These are phyloP conservation scores for Eptesicus fuscus DNA, from an alignment of 2,113 vertebrate genomes.

Conservation along the genomic window DNA sequence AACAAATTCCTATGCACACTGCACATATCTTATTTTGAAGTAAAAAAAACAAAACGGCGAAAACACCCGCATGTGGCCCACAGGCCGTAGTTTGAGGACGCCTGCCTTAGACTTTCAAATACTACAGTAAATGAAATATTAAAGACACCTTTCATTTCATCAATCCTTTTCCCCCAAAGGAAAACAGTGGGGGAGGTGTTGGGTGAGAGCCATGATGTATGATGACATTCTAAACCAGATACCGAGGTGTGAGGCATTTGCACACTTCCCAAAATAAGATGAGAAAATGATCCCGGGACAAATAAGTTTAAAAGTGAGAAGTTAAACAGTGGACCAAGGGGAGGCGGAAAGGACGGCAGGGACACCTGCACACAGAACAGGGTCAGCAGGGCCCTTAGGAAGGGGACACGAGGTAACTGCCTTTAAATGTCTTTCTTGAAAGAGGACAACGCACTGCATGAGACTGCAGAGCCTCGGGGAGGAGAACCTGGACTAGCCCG, in stretches of 20 bases:
- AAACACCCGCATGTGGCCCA: too few relatives aligned
- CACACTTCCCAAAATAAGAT: neutral
- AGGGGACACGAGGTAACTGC: too few relatives aligned
- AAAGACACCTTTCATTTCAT: neutral
- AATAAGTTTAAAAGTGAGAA: neutral
- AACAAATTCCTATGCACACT: too few relatives aligned
- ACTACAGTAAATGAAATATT: neutral
- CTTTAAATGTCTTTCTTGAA: neutral
- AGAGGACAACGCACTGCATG: neutral
- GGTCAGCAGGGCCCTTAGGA: rapidly evolving
- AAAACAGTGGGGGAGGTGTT: neutral
- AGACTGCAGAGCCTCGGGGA: neutral
- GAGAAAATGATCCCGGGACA: neutral
- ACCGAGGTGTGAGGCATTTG: neutral
- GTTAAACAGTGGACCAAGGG: neutral
- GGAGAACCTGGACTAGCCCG: rapidly evolving
- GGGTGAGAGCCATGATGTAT: neutral
- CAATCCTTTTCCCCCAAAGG: neutral
- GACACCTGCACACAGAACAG: rapidly evolving
- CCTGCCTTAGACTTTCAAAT: neutral
- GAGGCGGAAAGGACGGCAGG: neutral
- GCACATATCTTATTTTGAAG: too few relatives aligned
- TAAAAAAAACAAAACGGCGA: too few relatives aligned
- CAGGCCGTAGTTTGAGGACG: too few relatives aligned
- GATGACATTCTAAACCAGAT: neutral